Evolutionary conservation across 92 coral and sea anemone species (phyloP).

Genomic region (Ricordea florida): DNA sequence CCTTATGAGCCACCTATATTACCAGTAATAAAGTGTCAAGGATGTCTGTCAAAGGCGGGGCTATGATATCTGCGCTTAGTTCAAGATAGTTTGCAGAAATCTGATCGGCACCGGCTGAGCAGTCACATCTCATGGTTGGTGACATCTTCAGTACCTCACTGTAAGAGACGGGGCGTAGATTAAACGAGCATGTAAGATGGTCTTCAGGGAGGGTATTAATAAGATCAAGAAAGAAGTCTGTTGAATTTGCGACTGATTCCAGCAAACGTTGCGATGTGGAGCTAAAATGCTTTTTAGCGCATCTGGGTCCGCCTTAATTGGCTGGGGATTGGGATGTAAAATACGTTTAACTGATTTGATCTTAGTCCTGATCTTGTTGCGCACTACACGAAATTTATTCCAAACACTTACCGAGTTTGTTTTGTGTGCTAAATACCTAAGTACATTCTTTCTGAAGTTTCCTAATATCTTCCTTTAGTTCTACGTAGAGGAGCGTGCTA

Average conservation of each 20-base stretch:
- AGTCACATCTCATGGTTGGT: slow-evolving; percentile 36
- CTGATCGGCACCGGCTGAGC: slow-evolving; percentile 57
- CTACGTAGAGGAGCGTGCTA: slow-evolving; percentile 25
- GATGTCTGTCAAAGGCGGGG: slow-evolving; percentile 37
- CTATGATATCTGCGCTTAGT: slow-evolving; percentile 30
- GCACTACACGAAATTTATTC: slow-evolving; percentile 30
- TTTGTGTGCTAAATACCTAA: slow-evolving; percentile 12
- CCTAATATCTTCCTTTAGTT: slow-evolving; percentile 1
- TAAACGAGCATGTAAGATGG: not conserved
- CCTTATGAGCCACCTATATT: too few relatives aligned
- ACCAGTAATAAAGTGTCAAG: slow-evolving; percentile 30
- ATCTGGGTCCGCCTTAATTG: slow-evolving; percentile 11
- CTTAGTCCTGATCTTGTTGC: slow-evolving; percentile 17
- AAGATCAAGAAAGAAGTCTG: not conserved
- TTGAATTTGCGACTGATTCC: not conserved
- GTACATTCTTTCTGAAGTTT: slow-evolving; percentile 1
- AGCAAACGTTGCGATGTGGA: slow-evolving; percentile 6
- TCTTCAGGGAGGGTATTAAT: not conserved
- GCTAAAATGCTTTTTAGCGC: slow-evolving; percentile 6
- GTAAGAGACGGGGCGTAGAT: slow-evolving; percentile 31
- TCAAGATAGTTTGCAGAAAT: slow-evolving; percentile 44
- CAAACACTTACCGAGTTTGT: not conserved
- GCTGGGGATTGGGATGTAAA: slow-evolving; percentile 9
- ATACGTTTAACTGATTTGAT: slow-evolving; percentile 11
- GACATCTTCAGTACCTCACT: slow-evolving; percentile 30